Percentiles rank a stretch among this genome's conserved stretches.
These are phyloP conservation scores for Tragelaphus scriptus DNA, from an alignment of 2,113 vertebrate genomes.

Conservation along the genomic window DNA sequence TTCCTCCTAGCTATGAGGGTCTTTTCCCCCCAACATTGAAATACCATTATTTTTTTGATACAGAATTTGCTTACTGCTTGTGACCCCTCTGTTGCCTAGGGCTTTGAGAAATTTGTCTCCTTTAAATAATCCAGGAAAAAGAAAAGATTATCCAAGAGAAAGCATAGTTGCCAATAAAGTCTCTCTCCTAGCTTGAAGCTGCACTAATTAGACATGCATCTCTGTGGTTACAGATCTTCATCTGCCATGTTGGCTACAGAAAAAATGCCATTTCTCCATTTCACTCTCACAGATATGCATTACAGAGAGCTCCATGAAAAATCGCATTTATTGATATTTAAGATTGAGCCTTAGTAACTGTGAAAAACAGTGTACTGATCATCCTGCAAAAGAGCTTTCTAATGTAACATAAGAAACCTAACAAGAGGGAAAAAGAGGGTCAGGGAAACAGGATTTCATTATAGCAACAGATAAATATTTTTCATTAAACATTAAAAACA, in stretches of 20 bases:
- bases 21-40: constrained; percentile 30
- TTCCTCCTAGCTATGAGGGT: neutral
- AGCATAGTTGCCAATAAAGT: neutral
- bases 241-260: neutral
- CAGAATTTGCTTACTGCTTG: constrained; percentile 31
- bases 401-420: constrained; percentile 51
- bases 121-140: constrained; percentile 44
- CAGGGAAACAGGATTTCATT: neutral
- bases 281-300: neutral
- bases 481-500: constrained; percentile 69
- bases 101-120: constrained; percentile 38
- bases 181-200: constrained; percentile 9
- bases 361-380: neutral
- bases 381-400: constrained; percentile 35
- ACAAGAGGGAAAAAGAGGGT: neutral
- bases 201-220: constrained; percentile 9
- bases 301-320: constrained; percentile 1
- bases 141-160: constrained; percentile 4
- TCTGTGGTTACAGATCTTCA: constrained; percentile 1
- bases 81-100: neutral
- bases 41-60: constrained; percentile 26
- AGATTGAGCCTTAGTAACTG: neutral
- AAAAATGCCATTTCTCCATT: constrained; percentile 4
- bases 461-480: constrained; percentile 58
- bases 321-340: neutral